phyloP scores from a whole-genome alignment of 2,888 invertebrate genomes.

The Lasius fuliginosus region DNA sequence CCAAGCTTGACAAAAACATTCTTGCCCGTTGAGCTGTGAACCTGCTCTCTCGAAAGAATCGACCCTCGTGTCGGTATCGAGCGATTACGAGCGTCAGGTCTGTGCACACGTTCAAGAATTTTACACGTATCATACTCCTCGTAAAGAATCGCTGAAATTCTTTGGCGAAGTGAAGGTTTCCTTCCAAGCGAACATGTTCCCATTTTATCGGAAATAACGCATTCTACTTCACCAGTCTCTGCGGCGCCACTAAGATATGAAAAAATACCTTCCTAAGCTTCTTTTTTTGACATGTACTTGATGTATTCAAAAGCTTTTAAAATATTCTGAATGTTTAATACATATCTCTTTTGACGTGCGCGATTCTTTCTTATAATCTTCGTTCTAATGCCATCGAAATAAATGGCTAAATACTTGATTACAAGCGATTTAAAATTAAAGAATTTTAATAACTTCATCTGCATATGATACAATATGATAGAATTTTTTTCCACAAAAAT shows the following conservation, averaged over 20 bases:
- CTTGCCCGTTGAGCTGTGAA: conserved; percentile 79
- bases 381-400: background rate
- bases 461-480: too few species aligned
- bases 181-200: too few species aligned
- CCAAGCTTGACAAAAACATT: conserved; percentile 78
- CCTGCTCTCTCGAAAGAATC: conserved; percentile 49
- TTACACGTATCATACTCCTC: conserved; percentile 32
- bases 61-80: conserved; percentile 59
- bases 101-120: conserved; percentile 46
- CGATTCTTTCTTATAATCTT: background rate
- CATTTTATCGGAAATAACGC: conserved; percentile 5
- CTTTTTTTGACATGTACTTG: background rate
- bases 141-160: conserved; percentile 57
- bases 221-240: background rate
- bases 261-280: background rate
- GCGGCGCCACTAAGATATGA: background rate
- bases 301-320: background rate
- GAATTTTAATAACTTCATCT: background rate
- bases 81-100: conserved; percentile 51
- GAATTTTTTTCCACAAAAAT: background rate
- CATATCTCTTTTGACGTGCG: background rate
- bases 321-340: background rate
- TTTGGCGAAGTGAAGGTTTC: conserved; percentile 44
- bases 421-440: background rate
- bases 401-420: background rate